phyloP scores from a whole-genome alignment of 2,888 invertebrate genomes.

The Pyrochroa serraticornis region DNA sequence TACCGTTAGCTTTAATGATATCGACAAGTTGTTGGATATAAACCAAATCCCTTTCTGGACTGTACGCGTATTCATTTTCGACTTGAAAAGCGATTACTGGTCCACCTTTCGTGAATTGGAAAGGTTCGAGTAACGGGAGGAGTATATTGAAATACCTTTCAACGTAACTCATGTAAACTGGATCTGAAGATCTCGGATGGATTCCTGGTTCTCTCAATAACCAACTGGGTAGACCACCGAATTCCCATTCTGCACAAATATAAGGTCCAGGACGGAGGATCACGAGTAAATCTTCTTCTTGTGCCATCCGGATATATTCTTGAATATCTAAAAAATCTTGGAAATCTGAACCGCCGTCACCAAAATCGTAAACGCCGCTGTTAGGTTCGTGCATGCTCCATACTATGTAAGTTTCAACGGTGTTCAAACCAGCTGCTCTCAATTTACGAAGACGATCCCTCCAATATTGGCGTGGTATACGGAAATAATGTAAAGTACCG shows the following conservation, averaged over 20 bases:
- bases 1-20: conserved; percentile 39
- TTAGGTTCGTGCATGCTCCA: conserved; percentile 88
- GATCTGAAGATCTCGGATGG: conserved; percentile 53
- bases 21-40: conserved; percentile 64
- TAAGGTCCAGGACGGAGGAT: conserved; percentile 87
- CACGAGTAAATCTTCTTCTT: conserved; percentile 76
- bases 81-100: conserved; percentile 81
- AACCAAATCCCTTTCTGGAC: conserved; percentile 16
- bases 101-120: conserved; percentile 72
- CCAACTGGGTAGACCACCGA: conserved; percentile 47
- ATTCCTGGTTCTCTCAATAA: conserved; percentile 56
- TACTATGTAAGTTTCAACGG: conserved; percentile 83
- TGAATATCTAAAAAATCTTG: conserved; percentile 61
- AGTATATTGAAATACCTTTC: conserved; percentile 61
- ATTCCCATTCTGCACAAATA: conserved; percentile 88
- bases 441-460: conserved; percentile 76
- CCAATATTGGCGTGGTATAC: conserved; percentile 80
- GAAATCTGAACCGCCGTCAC: conserved; percentile 64
- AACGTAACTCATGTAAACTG: conserved; percentile 57
- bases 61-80: conserved; percentile 49
- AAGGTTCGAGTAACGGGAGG: conserved; percentile 61
- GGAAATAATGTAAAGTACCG: conserved; percentile 82
- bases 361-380: conserved; percentile 67
- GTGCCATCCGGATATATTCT: conserved; percentile 72
- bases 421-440: conserved; percentile 83